Percentiles rank a stretch among this genome's conserved stretches.
Evolutionary conservation across 2,797 vertebrate genomes (phyloP).

Genomic region (Zonotrichia albicollis): DNA sequence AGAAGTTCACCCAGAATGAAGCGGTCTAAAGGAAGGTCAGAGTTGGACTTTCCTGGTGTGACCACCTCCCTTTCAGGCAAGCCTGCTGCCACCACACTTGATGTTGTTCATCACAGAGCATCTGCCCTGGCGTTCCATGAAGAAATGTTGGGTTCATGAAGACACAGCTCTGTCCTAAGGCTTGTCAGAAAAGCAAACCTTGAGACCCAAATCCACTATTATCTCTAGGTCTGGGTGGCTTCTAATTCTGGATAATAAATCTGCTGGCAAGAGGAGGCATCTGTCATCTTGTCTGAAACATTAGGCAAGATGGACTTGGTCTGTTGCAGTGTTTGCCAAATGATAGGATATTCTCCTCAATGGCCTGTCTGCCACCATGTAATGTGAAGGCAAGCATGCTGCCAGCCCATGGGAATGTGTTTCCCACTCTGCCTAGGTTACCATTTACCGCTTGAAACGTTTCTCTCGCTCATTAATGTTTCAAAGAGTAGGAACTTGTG

Average conservation of each 20-base stretch:
- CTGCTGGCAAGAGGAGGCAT: neutral
- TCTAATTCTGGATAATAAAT: slow-evolving; percentile 31
- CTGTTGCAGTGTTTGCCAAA: slow-evolving; percentile 1
- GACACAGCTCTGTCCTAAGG: neutral
- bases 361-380: neutral
- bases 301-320: slow-evolving; percentile 7
- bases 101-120: neutral
- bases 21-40: neutral
- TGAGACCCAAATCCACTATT: neutral
- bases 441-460: neutral
- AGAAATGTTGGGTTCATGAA: neutral
- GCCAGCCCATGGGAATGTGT: neutral
- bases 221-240: neutral
- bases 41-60: neutral
- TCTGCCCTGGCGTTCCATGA: neutral
- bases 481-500: neutral
- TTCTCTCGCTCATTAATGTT: neutral
- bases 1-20: neutral
- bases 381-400: neutral
- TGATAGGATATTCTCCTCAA: slow-evolving; percentile 25
- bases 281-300: slow-evolving; percentile 12
- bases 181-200: neutral
- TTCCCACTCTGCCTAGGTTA: slow-evolving; percentile 1
- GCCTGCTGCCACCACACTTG: neutral
- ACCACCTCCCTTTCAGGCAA: neutral